Conservation (phyloP, 2,113 vertebrate species). For the Geococcyx californianus region DNA sequence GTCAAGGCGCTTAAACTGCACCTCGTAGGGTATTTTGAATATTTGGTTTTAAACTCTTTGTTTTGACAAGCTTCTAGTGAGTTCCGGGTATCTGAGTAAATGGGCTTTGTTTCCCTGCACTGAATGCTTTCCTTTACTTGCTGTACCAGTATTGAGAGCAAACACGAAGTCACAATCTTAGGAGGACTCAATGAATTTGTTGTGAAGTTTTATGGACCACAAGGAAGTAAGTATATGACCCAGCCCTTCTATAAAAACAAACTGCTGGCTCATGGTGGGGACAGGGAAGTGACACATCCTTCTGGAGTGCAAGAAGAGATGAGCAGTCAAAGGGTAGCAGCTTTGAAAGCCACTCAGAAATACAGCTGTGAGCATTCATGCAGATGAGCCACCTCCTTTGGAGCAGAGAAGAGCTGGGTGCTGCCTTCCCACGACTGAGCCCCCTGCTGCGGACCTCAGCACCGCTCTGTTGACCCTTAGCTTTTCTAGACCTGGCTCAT, state of each 20-base stretch:
- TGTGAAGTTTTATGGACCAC: slow-evolving; percentile 99
- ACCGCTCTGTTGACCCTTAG: neutral
- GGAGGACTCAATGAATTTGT: slow-evolving; percentile 99
- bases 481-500: neutral
- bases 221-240: slow-evolving; percentile 91
- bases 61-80: neutral
- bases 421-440: neutral
- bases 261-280: neutral
- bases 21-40: neutral
- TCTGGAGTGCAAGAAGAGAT: neutral
- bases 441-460: neutral
- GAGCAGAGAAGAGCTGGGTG: neutral
- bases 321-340: neutral
- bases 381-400: neutral
- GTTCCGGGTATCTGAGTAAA: accelerated
- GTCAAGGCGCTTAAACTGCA: neutral
- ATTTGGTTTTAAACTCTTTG: neutral
- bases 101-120: neutral
- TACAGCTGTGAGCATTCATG: neutral
- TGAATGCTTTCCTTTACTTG: slow-evolving; percentile 75
- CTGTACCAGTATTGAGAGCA: slow-evolving; percentile 93
- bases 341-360: neutral
- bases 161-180: slow-evolving; percentile 98
- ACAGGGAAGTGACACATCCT: neutral
- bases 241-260: neutral